phyloP scores from a whole-genome alignment of 2,888 invertebrate species.

The Troilus luridus region DNA sequence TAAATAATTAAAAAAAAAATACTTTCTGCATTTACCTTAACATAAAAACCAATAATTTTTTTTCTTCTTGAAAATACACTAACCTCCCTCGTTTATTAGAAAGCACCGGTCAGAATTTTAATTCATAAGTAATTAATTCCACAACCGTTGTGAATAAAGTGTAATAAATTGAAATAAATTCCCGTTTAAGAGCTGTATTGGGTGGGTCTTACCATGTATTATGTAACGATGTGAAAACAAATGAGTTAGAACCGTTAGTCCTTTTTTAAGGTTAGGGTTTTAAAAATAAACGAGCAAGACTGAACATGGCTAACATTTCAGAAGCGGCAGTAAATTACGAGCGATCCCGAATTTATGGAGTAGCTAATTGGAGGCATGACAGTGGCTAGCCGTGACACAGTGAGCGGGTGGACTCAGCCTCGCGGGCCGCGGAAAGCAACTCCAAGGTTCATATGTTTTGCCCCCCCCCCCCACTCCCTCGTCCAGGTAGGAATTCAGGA shows the following conservation, averaged over 20 bases:
- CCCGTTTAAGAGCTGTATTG: neutral
- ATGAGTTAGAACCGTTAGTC: neutral
- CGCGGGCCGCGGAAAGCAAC: neutral
- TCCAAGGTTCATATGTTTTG: slow-evolving; percentile 26
- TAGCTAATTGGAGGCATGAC: neutral
- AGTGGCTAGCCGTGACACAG: neutral
- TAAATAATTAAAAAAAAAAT: too few species aligned
- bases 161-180: too few species aligned
- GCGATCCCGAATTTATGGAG: neutral
- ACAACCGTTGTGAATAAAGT: too few species aligned
- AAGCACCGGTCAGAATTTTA: too few species aligned
- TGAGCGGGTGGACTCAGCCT: neutral
- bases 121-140: too few species aligned
- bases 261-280: neutral
- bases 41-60: too few species aligned
- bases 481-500: neutral
- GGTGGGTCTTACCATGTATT: neutral
- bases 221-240: neutral
- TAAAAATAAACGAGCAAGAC: neutral
- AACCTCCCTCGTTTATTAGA: too few species aligned
- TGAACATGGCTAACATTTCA: neutral
- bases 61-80: too few species aligned
- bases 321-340: neutral
- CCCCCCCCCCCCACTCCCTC: neutral
- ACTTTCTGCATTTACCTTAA: too few species aligned